phyloP scores from a whole-genome alignment of 2,113 vertebrate genomes.

The Tinamus guttatus region DNA sequence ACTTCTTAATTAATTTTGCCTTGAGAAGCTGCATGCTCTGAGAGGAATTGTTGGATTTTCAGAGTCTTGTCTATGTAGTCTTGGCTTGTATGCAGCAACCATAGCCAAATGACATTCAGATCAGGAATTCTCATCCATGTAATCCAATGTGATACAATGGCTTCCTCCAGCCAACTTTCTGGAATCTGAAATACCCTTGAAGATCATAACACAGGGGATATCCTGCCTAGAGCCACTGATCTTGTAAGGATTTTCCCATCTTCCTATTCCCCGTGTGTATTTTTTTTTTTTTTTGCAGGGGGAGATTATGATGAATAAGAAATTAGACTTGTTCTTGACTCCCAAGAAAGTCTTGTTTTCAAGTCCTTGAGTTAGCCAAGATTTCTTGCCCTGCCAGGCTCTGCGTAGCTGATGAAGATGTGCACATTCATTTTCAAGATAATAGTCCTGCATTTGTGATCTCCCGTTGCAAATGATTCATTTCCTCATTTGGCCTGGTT shows the following conservation, averaged over 20 bases:
- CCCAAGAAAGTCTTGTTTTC: not conserved
- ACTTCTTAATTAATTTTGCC: constrained; percentile 73
- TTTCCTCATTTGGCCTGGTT: not conserved
- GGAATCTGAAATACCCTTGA: constrained; percentile 11
- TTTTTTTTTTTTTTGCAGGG: not conserved
- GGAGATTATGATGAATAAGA: not conserved
- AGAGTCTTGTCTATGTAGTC: not conserved
- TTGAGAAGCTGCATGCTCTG: constrained; percentile 57
- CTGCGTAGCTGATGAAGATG: not conserved
- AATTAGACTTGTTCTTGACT: not conserved
- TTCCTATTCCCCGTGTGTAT: not conserved
- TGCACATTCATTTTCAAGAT: not conserved
- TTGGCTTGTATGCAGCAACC: constrained; percentile 2
- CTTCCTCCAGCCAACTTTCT: not conserved
- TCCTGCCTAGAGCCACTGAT: not conserved
- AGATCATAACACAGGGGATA: not conserved
- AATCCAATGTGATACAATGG: constrained; percentile 53
- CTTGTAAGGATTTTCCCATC: constrained; percentile 16
- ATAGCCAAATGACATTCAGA: not conserved
- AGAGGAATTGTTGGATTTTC: constrained; percentile 49
- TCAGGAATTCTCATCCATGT: constrained; percentile 20
- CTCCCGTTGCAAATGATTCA: constrained; percentile 20
- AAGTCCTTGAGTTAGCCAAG: not conserved
- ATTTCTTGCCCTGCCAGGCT: not conserved
- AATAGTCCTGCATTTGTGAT: constrained; percentile 16